These are phyloP conservation scores for Sturnira hondurensis DNA, from an alignment of 2,113 vertebrate genomes.

Conservation along the genomic window DNA sequence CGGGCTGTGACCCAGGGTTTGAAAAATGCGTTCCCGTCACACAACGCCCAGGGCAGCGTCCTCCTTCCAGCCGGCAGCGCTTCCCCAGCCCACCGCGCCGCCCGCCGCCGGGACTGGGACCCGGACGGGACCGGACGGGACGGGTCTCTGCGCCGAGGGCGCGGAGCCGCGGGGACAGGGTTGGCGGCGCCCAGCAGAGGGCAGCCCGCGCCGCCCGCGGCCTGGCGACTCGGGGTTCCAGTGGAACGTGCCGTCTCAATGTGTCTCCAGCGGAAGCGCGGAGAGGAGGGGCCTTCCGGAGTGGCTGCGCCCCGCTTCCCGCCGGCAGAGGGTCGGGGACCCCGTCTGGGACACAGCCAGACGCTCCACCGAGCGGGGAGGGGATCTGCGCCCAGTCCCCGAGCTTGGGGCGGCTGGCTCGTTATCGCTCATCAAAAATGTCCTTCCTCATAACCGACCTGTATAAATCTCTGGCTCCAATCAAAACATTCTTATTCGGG, in stretches of 20 bases:
- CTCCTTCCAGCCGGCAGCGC: not conserved
- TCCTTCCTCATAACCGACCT: not conserved
- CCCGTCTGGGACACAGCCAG: not conserved
- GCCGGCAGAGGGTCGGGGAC: not conserved
- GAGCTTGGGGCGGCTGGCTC: not conserved
- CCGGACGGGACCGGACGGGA: too few species aligned
- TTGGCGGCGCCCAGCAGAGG: constrained; percentile 70
- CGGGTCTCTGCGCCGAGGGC: too few species aligned
- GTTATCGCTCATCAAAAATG: constrained; percentile 7
- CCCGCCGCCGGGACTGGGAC: too few species aligned
- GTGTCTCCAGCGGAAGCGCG: not conserved
- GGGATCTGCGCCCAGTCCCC: too few species aligned
- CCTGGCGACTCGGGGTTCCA: not conserved
- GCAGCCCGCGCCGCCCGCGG: constrained; percentile 68
- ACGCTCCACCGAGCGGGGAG: too few species aligned
- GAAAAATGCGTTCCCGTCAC: not conserved
- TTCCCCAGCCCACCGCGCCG: not conserved
- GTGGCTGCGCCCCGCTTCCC: not conserved
- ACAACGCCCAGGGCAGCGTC: not conserved
- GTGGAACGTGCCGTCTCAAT: not conserved
- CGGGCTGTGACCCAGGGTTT: not conserved
- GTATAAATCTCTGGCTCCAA: not conserved
- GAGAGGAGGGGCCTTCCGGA: not conserved
- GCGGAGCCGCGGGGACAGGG: too few species aligned
- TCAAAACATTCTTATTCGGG: constrained; percentile 16